Percentiles rank a stretch among this genome's conserved stretches.
Conservation (phyloP, 2,797 vertebrate genomes). For the Darevskia mixta region DNA sequence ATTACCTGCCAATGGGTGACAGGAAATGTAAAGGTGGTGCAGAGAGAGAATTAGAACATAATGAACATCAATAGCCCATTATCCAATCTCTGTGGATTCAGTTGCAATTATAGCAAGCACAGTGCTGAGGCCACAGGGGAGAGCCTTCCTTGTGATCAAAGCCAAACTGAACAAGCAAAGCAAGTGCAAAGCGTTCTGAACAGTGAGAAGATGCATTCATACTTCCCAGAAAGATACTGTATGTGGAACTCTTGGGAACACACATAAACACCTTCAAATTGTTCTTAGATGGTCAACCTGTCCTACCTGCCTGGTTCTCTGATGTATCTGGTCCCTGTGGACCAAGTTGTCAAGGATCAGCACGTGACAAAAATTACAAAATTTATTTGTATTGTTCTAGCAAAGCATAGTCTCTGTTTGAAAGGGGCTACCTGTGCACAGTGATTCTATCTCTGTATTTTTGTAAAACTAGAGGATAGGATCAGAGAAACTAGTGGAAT, state of each 20-base stretch:
- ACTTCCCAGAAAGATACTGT: neutral
- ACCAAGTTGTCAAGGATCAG: neutral
- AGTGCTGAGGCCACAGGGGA: conserved; percentile 1
- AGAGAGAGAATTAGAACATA: neutral
- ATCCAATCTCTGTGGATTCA: accelerated
- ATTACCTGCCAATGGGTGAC: neutral
- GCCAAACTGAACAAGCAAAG: neutral
- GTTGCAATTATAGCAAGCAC: neutral
- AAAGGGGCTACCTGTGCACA: neutral
- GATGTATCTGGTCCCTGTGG: neutral
- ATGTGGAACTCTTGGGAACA: neutral
- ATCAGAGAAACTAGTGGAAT: neutral
- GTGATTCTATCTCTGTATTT: too few relatives aligned
- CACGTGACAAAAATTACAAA: neutral
- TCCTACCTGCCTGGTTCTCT: neutral
- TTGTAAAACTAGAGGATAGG: neutral
- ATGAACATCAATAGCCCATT: conserved; percentile 8
- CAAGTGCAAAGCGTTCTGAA: neutral
- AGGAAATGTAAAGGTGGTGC: neutral
- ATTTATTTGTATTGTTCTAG: neutral
- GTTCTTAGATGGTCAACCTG: neutral
- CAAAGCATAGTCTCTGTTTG: neutral
- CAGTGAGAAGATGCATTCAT: neutral
- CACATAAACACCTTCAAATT: neutral
- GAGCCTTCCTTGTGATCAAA: conserved; percentile 14